A percentile compares a stretch with the other conserved stretches of the same genome.
phyloP scores from a whole-genome alignment of 2,113 vertebrate genomes.

The Sinocyclocheilus anophthalmus region DNA sequence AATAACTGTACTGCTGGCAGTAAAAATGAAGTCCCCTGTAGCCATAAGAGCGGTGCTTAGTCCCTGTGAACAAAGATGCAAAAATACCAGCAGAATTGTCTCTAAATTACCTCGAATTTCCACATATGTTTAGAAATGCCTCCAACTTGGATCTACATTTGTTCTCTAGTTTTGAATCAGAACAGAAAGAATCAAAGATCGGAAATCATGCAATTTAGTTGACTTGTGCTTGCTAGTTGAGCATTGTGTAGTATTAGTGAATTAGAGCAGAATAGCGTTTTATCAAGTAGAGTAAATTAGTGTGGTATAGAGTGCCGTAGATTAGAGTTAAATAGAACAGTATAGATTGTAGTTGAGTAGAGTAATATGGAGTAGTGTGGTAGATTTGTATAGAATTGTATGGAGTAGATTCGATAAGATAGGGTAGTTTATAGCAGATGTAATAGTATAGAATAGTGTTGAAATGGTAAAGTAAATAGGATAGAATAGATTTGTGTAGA shows the following conservation, averaged over 20 bases:
- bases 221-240: neutral
- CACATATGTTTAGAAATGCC: neutral
- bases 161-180: neutral
- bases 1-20: conserved; percentile 20
- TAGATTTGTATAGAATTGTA: neutral
- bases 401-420: neutral
- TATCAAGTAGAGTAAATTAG: neutral
- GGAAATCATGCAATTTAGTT: neutral
- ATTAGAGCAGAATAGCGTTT: neutral
- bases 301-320: neutral
- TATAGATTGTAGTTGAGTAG: neutral
- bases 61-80: neutral
- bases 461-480: neutral
- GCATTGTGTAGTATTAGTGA: neutral
- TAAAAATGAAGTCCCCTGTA: conserved; percentile 15
- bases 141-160: conserved; percentile 2
- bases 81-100: neutral
- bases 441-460: neutral
- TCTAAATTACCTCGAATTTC: neutral
- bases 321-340: neutral
- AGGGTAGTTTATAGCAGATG: neutral
- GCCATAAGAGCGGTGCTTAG: neutral
- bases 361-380: neutral
- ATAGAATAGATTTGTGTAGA: neutral
- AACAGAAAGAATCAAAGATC: neutral